Conservation (phyloP, 2,113 vertebrate species). For the Crotophaga sulcirostris region DNA sequence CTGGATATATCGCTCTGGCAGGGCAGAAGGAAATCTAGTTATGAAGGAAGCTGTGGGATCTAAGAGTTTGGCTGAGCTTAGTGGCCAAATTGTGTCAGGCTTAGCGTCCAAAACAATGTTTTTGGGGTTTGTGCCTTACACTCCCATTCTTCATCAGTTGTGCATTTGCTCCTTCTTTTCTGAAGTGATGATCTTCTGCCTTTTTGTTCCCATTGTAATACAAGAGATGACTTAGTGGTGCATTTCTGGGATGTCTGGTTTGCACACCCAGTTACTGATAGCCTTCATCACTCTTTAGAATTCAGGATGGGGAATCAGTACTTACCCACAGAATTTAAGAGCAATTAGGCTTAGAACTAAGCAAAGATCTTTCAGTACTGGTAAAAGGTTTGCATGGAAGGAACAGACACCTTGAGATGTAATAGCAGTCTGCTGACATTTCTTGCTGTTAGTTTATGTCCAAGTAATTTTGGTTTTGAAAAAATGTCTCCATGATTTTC, state of each 20-base stretch:
- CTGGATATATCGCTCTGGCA: background rate
- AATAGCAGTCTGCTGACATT: background rate
- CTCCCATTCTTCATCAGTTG: background rate
- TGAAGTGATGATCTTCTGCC: background rate
- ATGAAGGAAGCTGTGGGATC: background rate
- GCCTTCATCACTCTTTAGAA: background rate
- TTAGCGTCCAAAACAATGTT: background rate
- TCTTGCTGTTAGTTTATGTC: background rate
- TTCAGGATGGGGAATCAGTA: background rate
- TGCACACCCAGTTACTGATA: background rate
- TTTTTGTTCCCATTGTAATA: background rate
- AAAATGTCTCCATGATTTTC: background rate
- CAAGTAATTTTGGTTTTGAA: background rate
- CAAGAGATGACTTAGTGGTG: background rate
- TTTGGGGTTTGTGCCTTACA: background rate
- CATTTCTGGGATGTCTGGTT: background rate
- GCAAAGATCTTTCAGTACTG: background rate
- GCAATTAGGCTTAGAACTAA: background rate
- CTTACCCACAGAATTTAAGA: background rate
- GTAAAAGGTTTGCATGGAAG: background rate
- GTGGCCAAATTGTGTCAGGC: background rate
- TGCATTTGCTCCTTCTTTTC: background rate
- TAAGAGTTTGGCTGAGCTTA: background rate
- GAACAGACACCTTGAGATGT: background rate
- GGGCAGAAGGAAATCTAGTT: background rate